These are phyloP conservation scores for Labeo rohita DNA, from an alignment of 2,113 vertebrate species.

Conservation along the genomic window DNA sequence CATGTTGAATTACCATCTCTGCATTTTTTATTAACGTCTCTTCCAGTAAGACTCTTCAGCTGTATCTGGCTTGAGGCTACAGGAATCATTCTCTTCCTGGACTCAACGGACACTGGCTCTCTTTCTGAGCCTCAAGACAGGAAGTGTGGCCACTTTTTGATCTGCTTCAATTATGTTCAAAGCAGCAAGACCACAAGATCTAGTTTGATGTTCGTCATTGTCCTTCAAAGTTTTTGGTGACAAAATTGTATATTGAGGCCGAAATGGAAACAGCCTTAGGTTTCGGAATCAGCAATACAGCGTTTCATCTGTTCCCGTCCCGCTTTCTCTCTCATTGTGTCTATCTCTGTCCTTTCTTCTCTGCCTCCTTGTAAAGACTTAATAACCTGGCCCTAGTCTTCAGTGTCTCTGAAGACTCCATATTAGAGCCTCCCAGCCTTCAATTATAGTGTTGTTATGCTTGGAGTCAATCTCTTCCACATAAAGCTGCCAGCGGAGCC, in stretches of 20 bases:
- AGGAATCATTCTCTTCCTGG: constrained; percentile 41
- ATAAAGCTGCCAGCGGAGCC: constrained; percentile 75
- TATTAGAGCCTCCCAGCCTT: constrained; percentile 60
- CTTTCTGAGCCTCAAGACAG: constrained; percentile 6
- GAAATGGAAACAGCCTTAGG: not conserved
- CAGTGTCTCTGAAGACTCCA: constrained; percentile 44
- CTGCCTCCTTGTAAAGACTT: constrained; percentile 47
- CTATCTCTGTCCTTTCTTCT: constrained; percentile 58
- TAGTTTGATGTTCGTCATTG: not conserved
- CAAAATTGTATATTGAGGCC: not conserved
- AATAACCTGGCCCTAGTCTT: constrained; percentile 53
- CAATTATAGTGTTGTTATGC: constrained; percentile 75
- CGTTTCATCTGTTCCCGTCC: constrained; percentile 60
- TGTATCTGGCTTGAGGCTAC: constrained; percentile 25
- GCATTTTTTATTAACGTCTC: constrained; percentile 40
- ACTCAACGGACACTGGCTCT: not conserved
- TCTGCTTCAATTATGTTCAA: constrained; percentile 4
- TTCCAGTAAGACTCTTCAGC: constrained; percentile 27
- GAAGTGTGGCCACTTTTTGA: constrained; percentile 11
- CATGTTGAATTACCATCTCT: constrained; percentile 10
- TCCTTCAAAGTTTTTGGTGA: not conserved
- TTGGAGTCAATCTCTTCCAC: constrained; percentile 72
- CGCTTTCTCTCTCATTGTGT: constrained; percentile 55
- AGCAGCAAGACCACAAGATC: not conserved
- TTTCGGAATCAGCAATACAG: not conserved